These are phyloP conservation scores for Drosophila orena DNA, from an alignment of 1,140 invertebrate genomes.

Conservation along the genomic window DNA sequence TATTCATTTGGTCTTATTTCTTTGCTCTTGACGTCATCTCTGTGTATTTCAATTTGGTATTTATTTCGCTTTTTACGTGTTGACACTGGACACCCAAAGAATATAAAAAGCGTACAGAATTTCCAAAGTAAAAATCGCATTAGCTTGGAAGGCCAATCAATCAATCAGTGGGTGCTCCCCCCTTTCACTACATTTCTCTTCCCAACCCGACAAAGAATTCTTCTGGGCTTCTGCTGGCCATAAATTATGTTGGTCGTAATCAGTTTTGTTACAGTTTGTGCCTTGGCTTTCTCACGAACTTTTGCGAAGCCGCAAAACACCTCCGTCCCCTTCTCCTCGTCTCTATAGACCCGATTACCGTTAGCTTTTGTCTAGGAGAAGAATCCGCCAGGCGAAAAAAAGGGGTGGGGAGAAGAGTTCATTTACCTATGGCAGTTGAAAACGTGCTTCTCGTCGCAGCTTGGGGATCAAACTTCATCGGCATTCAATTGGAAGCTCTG, in stretches of 20 bases:
- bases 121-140: constrained; percentile 46
- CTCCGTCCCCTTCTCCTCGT: not conserved
- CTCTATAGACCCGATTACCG: constrained; percentile 51
- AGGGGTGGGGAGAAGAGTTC: constrained; percentile 43
- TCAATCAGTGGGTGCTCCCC: constrained; percentile 51
- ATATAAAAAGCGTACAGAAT: not conserved
- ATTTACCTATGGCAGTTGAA: constrained; percentile 64
- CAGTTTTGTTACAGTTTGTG: constrained; percentile 78
- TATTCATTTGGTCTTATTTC: constrained; percentile 26
- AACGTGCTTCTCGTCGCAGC: constrained; percentile 50
- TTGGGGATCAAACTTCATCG: constrained; percentile 42
- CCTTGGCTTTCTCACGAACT: constrained; percentile 62
- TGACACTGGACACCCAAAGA: constrained; percentile 37
- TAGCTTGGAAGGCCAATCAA: constrained; percentile 52
- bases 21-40: constrained; percentile 26
- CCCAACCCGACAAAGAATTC: constrained; percentile 48
- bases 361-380: constrained; percentile 64
- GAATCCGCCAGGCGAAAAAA: constrained; percentile 28
- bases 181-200: not conserved
- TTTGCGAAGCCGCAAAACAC: constrained; percentile 56
- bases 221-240: constrained; percentile 60
- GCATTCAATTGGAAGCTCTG: constrained; percentile 30
- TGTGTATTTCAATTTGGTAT: constrained; percentile 8
- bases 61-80: constrained; percentile 13
- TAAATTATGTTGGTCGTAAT: constrained; percentile 76